A percentile compares a stretch with the other conserved stretches of the same genome.
phyloP scores from a whole-genome alignment of 1,140 invertebrate genomes.

The Pseudomyrmex sp. region DNA sequence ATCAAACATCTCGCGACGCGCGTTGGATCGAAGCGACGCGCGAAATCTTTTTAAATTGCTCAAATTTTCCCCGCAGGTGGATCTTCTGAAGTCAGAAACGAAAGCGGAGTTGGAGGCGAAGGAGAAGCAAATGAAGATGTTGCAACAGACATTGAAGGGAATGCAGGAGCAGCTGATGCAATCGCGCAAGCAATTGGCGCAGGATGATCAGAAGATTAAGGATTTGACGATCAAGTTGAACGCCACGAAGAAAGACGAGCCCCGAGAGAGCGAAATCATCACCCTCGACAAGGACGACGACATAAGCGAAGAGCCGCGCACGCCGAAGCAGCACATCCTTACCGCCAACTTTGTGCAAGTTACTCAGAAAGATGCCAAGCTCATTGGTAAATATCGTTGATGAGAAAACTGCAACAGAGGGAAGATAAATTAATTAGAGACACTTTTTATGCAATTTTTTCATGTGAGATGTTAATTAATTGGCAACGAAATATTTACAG shows the following conservation, averaged over 20 bases:
- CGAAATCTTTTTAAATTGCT: not conserved
- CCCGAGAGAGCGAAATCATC: constrained; percentile 81
- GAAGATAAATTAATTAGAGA: no score
- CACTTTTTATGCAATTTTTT: not conserved
- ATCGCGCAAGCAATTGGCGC: constrained; percentile 87
- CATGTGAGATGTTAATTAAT: not conserved
- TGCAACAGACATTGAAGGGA: constrained; percentile 92
- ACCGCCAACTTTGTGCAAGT: constrained; percentile 79
- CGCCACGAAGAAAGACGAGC: constrained; percentile 79
- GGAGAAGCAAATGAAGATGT: constrained; percentile 90
- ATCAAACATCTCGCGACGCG: not conserved
- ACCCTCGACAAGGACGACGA: constrained; percentile 85
- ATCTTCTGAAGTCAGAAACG: constrained; percentile 89
- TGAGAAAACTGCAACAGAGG: not conserved
- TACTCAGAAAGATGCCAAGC: constrained; percentile 87
- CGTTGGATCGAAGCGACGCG: not conserved
- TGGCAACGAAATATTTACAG: constrained; percentile 79
- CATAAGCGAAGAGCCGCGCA: constrained; percentile 83
- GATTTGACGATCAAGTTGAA: constrained; percentile 86
- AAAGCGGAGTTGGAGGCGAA: constrained; percentile 89
- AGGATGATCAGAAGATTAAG: constrained; percentile 87
- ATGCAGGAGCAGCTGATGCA: constrained; percentile 92
- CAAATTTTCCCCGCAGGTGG: constrained; percentile 81
- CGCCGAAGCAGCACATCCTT: constrained; percentile 76
- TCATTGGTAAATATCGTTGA: constrained; percentile 85